Conservation (phyloP, 2,797 vertebrate species). For the Lithobates pipiens region DNA sequence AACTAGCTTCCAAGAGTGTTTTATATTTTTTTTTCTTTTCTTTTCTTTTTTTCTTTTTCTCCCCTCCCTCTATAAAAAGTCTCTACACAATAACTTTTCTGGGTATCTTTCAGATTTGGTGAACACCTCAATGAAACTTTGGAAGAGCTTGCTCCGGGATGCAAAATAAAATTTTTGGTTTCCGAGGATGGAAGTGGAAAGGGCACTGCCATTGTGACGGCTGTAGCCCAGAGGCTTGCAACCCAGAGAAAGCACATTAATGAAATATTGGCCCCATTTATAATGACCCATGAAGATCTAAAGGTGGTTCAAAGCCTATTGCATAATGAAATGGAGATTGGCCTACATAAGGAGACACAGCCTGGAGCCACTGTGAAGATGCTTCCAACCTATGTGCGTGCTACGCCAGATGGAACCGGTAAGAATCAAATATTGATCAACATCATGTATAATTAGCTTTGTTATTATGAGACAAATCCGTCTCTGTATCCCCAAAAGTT, state of each 20-base stretch:
- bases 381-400: slow-evolving; percentile 75
- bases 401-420: slow-evolving; percentile 74
- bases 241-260: slow-evolving; percentile 64
- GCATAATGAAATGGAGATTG: slow-evolving; percentile 75
- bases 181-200: slow-evolving; percentile 78
- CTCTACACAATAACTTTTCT: background rate
- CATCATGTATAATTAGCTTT: no score
- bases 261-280: slow-evolving; percentile 69
- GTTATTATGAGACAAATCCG: no score
- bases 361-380: slow-evolving; percentile 70
- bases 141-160: slow-evolving; percentile 75
- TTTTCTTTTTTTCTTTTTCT: no score
- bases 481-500: no score
- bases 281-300: slow-evolving; percentile 57
- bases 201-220: slow-evolving; percentile 84
- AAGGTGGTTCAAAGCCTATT: slow-evolving; percentile 68
- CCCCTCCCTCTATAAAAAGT: no score
- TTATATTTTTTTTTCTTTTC: no score
- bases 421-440: background rate
- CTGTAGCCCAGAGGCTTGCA: slow-evolving; percentile 75
- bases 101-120: slow-evolving; percentile 67
- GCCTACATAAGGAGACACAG: slow-evolving; percentile 65
- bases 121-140: slow-evolving; percentile 65
- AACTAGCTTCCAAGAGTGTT: no score
- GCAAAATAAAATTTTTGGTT: slow-evolving; percentile 72